A percentile compares a stretch with the other conserved stretches of the same genome.
phyloP scores from a whole-genome alignment of 2,888 invertebrate genomes.

The Latrodectus elegans region DNA sequence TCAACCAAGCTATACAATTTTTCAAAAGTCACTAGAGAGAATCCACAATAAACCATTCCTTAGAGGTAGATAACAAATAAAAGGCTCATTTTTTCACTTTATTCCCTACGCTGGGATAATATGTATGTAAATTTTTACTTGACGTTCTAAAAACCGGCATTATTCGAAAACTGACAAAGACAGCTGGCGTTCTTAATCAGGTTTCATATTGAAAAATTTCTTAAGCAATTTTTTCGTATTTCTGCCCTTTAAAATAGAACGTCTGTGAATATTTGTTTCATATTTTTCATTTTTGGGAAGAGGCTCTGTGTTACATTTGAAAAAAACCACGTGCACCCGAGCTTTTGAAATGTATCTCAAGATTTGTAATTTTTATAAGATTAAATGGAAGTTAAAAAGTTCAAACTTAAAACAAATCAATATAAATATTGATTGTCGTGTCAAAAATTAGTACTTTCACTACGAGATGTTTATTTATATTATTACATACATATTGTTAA shows the following conservation, averaged over 20 bases:
- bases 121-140: conserved; percentile 64
- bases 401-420: no score
- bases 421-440: no score
- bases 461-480: no score
- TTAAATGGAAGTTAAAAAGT: no score
- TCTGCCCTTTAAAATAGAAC: neutral
- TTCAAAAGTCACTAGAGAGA: neutral
- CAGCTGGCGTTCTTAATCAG: conserved; percentile 59
- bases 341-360: no score
- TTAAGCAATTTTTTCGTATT: neutral
- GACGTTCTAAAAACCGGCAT: conserved; percentile 55
- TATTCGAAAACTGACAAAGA: conserved; percentile 48
- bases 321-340: neutral
- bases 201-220: conserved; percentile 17
- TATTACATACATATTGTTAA: no score
- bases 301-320: neutral
- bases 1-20: no score
- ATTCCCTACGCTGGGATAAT: conserved; percentile 38
- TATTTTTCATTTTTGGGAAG: neutral
- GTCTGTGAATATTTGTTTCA: neutral
- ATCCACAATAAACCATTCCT: neutral
- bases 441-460: no score
- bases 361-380: no score
- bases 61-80: neutral
- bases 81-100: conserved; percentile 11